Evolutionary conservation across 2,797 vertebrate genomes (phyloP).

Genomic region (Halcyon smyrnensis): DNA sequence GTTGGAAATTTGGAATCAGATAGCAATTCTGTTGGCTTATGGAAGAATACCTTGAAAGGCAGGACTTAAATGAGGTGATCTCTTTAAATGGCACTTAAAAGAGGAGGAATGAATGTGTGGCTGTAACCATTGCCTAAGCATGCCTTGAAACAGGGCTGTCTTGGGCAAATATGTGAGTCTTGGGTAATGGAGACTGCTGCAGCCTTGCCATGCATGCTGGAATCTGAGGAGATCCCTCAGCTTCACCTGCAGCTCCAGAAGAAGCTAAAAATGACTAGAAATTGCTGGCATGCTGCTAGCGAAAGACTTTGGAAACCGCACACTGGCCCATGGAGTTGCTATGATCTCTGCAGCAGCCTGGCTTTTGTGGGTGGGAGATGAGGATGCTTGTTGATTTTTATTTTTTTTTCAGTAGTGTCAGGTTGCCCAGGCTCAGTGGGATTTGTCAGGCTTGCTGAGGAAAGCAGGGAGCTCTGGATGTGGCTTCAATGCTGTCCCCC

Average conservation of each 20-base stretch:
- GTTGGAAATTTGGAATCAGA: conserved; percentile 11
- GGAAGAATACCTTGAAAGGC: conserved; percentile 1
- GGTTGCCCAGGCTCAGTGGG: not conserved
- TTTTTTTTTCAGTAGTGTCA: not conserved
- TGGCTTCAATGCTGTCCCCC: not conserved
- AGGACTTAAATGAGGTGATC: not conserved
- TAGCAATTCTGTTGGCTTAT: fast-evolving
- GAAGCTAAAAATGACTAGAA: not conserved
- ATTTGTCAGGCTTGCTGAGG: not conserved
- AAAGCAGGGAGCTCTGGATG: not conserved
- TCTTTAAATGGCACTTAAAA: not conserved
- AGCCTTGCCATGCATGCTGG: not conserved
- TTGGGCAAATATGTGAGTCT: not conserved
- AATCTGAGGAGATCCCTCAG: not conserved
- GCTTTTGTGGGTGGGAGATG: not conserved
- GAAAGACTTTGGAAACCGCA: not conserved
- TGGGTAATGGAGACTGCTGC: not conserved
- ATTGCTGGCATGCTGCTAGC: not conserved
- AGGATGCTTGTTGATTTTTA: not conserved
- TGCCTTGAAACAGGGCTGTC: not conserved
- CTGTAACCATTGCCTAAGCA: not conserved
- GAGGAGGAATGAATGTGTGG: not conserved
- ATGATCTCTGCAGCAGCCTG: not conserved
- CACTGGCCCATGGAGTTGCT: fast-evolving
- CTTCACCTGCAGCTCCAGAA: not conserved